These are phyloP conservation scores for Gortyna flavago DNA, from an alignment of 2,888 invertebrate species.

Conservation along the genomic window DNA sequence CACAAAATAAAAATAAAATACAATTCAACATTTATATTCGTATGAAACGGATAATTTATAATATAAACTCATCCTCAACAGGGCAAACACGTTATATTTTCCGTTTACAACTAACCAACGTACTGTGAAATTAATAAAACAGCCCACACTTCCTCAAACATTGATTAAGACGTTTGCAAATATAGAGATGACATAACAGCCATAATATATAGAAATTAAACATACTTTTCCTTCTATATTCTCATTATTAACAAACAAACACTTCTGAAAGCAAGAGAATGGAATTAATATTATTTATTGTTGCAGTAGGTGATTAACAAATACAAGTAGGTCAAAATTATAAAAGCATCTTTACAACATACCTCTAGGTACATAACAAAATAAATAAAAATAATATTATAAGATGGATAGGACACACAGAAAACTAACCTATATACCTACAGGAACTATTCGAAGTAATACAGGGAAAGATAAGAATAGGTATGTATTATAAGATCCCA, in stretches of 20 bases:
- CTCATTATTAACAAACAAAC: background rate
- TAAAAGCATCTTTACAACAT: background rate
- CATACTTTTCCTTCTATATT: background rate
- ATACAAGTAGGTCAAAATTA: background rate
- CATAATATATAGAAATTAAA: background rate
- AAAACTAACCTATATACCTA: background rate
- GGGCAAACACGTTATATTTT: background rate
- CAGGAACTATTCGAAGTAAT: background rate
- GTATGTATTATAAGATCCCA: no score
- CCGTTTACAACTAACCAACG: background rate
- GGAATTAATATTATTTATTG: background rate
- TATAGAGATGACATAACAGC: slow-evolving; percentile 5
- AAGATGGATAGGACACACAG: background rate
- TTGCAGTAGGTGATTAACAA: background rate
- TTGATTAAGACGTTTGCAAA: slow-evolving; percentile 11
- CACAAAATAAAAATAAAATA: no score
- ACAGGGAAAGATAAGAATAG: background rate
- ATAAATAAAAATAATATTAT: background rate
- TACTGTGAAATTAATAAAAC: slow-evolving; percentile 2
- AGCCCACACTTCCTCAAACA: slow-evolving; percentile 13
- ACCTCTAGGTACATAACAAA: background rate
- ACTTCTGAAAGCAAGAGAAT: background rate
- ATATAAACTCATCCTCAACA: background rate
- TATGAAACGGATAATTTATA: background rate
- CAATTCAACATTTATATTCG: no score